phyloP scores from a whole-genome alignment of 2,888 invertebrate genomes.

The Chloroclystis v-ata region DNA sequence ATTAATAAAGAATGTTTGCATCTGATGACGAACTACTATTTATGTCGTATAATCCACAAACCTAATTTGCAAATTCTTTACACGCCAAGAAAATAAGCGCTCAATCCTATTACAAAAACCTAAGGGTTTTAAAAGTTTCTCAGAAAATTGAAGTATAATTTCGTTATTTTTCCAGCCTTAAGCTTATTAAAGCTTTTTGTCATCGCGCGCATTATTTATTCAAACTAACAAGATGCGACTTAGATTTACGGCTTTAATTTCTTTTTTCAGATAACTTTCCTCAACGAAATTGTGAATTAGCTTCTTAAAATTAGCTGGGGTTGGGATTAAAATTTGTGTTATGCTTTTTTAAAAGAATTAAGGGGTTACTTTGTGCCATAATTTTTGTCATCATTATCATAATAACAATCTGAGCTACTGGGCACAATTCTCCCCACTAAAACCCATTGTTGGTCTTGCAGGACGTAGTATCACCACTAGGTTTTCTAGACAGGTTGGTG shows the following conservation, averaged over 20 bases:
- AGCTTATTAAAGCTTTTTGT: conserved; percentile 22
- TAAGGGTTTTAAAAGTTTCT: not conserved
- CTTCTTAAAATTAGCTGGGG: not conserved
- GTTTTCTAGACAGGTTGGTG: too few species aligned
- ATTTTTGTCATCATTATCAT: too few species aligned
- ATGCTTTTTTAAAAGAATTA: not conserved
- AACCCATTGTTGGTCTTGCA: too few species aligned
- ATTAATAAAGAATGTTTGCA: too few species aligned
- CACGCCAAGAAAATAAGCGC: too few species aligned
- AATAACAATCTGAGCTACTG: too few species aligned
- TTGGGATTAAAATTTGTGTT: not conserved
- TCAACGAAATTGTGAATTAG: not conserved
- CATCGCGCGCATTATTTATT: conserved; percentile 24
- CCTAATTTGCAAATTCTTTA: too few species aligned
- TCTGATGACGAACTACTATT: too few species aligned
- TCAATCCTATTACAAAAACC: not conserved
- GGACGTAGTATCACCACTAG: too few species aligned
- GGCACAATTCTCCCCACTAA: too few species aligned
- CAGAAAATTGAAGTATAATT: not conserved
- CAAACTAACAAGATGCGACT: conserved; percentile 29
- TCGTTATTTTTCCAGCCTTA: conserved; percentile 1
- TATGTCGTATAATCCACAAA: too few species aligned
- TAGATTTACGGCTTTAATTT: conserved; percentile 37
- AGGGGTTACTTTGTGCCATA: too few species aligned
- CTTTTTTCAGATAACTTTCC: conserved; percentile 29